These are phyloP conservation scores for Chromis chromis DNA, from an alignment of 2,797 vertebrate species.

Conservation along the genomic window DNA sequence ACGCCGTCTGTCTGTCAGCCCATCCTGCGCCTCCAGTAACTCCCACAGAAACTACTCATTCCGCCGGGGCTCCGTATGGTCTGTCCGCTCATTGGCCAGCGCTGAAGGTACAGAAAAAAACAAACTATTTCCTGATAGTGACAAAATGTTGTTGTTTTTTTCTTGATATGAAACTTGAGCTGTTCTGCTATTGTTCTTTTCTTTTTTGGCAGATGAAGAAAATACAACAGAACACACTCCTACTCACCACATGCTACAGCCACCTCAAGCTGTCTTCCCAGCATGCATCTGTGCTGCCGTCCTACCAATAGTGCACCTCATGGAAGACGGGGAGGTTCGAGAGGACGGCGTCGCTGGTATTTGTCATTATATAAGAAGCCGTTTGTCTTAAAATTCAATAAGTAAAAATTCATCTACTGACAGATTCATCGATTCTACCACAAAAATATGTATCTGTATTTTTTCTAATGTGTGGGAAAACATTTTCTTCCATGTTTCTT, in stretches of 20 bases:
- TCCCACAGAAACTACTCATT: conserved; percentile 99
- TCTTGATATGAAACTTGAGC: neutral
- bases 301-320: conserved; percentile 96
- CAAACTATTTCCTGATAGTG: accelerated
- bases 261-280: conserved; percentile 97
- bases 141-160: neutral
- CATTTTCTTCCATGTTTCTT: conserved; percentile 8
- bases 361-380: neutral
- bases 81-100: conserved; percentile 93
- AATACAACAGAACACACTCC: conserved; percentile 96
- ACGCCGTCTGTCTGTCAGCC: conserved; percentile 96
- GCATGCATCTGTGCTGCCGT: conserved; percentile 98
- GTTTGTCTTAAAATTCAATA: neutral
- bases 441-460: no score
- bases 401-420: no score
- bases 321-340: conserved; percentile 98
- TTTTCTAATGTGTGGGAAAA: no score
- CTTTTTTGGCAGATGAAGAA: conserved; percentile 89
- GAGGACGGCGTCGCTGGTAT: conserved; percentile 97
- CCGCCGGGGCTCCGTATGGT: conserved; percentile 96
- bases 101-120: conserved; percentile 90
- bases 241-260: conserved; percentile 95
- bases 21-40: conserved; percentile 97
- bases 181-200: neutral
- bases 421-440: no score